Conservation (phyloP, 2,888 invertebrate genomes). For the Campoplex nolae region DNA sequence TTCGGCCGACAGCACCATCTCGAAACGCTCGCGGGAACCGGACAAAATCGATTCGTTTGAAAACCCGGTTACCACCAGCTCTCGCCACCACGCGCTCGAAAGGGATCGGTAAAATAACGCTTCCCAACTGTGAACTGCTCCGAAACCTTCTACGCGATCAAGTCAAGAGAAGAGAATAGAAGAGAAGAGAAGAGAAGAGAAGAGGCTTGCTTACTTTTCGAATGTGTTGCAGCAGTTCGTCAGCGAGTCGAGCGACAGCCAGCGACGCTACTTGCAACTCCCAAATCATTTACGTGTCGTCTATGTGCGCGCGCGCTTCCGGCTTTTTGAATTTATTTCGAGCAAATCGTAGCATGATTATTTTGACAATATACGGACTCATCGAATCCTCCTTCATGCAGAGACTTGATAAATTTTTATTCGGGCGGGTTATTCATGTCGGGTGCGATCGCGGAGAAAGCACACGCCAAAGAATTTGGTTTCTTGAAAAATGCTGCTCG, state of each 20-base stretch:
- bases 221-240: slow-evolving; percentile 36
- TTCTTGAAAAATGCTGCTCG: background rate
- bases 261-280: slow-evolving; percentile 50
- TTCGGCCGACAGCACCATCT: slow-evolving; percentile 78
- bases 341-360: no score
- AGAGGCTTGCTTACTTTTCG: slow-evolving; percentile 44
- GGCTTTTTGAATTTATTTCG: background rate
- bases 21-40: slow-evolving; percentile 74
- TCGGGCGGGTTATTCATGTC: no score
- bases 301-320: no score
- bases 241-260: slow-evolving; percentile 51
- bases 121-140: slow-evolving; percentile 28
- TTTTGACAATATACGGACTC: no score
- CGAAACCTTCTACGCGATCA: background rate
- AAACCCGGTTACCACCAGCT: slow-evolving; percentile 64
- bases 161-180: background rate
- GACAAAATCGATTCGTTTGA: slow-evolving; percentile 58
- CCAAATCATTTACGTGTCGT: slow-evolving; percentile 20
- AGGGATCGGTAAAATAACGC: slow-evolving; percentile 76
- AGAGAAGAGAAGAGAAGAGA: slow-evolving; percentile 8
- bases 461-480: no score
- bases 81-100: slow-evolving; percentile 51
- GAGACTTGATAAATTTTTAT: no score
- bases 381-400: no score
- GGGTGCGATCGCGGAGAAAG: no score